phyloP scores from a whole-genome alignment of 2,113 vertebrate genomes.

The Brevimyrus niger region DNA sequence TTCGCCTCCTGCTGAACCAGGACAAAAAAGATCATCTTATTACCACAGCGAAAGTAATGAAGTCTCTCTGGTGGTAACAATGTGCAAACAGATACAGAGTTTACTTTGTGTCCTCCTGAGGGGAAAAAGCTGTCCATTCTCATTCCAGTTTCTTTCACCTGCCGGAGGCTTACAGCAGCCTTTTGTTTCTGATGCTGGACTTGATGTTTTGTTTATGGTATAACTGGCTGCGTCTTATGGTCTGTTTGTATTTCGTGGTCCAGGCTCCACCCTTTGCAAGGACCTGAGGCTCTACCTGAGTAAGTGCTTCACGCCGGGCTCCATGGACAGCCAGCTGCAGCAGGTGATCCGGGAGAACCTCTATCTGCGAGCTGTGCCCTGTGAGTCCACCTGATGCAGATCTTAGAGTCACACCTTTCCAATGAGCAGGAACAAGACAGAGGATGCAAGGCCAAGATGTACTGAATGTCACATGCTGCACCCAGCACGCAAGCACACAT shows the following conservation, averaged over 20 bases:
- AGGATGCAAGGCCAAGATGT: too few species aligned
- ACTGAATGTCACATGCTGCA: neutral
- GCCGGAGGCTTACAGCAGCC: neutral
- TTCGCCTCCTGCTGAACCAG: neutral
- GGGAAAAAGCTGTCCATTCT: neutral
- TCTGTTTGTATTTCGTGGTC: neutral
- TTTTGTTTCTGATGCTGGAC: neutral
- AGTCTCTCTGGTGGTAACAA: neutral
- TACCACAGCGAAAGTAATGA: constrained; percentile 5
- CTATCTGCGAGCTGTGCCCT: constrained; percentile 64
- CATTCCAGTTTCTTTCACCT: neutral
- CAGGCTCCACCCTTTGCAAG: constrained; percentile 64
- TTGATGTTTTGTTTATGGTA: neutral
- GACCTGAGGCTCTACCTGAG: constrained; percentile 67
- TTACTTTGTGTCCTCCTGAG: neutral
- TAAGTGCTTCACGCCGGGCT: constrained; percentile 67
- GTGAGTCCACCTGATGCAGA: constrained; percentile 38
- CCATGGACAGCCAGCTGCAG: constrained; percentile 65
- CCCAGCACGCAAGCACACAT: neutral
- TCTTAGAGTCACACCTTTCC: neutral
- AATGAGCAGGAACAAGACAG: neutral
- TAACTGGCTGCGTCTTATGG: constrained; percentile 5
- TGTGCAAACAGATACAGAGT: neutral
- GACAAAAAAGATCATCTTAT: neutral
- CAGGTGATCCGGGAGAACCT: constrained; percentile 69